Evolutionary conservation across 2,113 vertebrate species (phyloP), one percentile per base, ranked within the genome.

Genomic region (Micronycteris hirsuta): DNA sequence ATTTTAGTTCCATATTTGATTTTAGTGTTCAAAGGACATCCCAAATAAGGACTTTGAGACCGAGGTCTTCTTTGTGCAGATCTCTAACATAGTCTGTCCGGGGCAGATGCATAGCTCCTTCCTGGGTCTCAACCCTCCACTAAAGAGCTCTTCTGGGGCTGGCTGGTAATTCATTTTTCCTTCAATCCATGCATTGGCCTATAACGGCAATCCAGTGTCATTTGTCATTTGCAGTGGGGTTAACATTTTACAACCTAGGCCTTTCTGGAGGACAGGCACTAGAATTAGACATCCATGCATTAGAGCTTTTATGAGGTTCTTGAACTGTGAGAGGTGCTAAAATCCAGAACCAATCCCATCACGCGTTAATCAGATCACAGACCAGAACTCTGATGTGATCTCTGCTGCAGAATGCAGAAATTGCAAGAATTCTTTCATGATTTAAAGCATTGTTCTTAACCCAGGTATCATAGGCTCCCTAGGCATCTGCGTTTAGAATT

Each of bases 11-110:
- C 33, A 92, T 93, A 58, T 97, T 94, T 85, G 52, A 82, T 92
- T 95, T 97, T 89, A 83, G 88, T 96, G 83, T 97, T 98, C 95
- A 89, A 92, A 94, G 85, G 85, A 96, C 94, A 52, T 90, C 56
- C 89, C 94, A 76, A 95, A 92, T 90, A 96, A 88, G 63, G 47
- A 41, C 91, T 81, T 92, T 71, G 81, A 88, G 84, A 92, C 56
- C 70, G 17, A 47, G 26, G 17, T 70, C 28, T 96, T 91, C 86
- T 85, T 65, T 95, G 43, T 86, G 54, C 3, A 93, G 52, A 74
- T 56, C 17, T 58, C 24, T 65, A 90, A 47, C 17, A 24, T 67
- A 86, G 61, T 47, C 41, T 56, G 31, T 65, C 17, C 15, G 83
- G 73, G 88, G 74, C 65, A 88, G 93, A 73, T 26, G 22, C 28